These are phyloP conservation scores for Misgurnus anguillicaudatus DNA, from an alignment of 2,113 vertebrate genomes.

Conservation along the genomic window DNA sequence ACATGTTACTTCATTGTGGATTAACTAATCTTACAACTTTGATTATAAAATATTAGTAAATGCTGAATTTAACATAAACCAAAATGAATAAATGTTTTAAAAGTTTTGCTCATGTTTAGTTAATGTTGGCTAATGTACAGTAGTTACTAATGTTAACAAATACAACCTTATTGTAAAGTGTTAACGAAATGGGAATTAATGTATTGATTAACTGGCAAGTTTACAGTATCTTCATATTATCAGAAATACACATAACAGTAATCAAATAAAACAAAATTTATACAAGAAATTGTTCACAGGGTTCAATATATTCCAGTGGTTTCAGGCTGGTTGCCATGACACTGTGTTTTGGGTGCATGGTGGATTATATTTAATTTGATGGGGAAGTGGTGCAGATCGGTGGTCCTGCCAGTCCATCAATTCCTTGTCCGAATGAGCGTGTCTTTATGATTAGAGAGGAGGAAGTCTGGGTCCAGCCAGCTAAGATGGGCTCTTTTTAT, in stretches of 20 bases:
- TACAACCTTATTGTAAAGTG: too few species aligned
- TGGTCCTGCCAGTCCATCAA: slow-evolving; percentile 40
- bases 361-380: slow-evolving; percentile 37
- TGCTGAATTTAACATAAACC: too few species aligned
- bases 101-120: too few species aligned
- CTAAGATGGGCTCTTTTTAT: slow-evolving; percentile 7
- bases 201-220: too few species aligned
- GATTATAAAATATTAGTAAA: too few species aligned
- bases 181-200: too few species aligned
- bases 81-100: too few species aligned
- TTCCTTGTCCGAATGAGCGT: slow-evolving; percentile 15
- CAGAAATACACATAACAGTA: background rate
- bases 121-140: too few species aligned
- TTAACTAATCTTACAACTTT: too few species aligned
- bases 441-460: slow-evolving; percentile 23
- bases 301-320: background rate
- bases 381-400: slow-evolving; percentile 39
- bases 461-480: slow-evolving; percentile 10
- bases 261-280: background rate
- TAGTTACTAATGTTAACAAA: too few species aligned
- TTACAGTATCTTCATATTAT: background rate
- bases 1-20: too few species aligned
- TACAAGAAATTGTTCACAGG: background rate
- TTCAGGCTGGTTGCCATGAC: slow-evolving; percentile 35
- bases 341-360: slow-evolving; percentile 22